Base-by-base conservation (phyloP, 2,113 vertebrate species). In the Microtus pennsylvanicus region DNA sequence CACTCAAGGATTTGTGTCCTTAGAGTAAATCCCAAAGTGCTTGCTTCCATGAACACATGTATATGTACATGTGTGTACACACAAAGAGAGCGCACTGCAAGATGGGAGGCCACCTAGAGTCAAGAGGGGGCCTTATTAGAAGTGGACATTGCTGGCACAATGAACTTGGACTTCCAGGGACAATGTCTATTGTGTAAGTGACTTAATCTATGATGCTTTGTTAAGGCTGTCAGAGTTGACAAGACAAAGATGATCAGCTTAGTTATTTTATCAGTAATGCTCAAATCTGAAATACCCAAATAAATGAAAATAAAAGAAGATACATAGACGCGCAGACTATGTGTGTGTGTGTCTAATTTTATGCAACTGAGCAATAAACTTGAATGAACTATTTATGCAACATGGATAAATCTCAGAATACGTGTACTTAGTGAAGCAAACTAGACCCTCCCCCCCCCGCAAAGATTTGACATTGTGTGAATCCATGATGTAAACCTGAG, bases 281-380 rank as follows among this genome's bases (percentile, higher is more conserved):
- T 52, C n/a, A 75, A 91, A 87, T 50, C 86, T 19, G 52, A 95
- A 91, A 82, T n/a, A 89, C 55, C 35, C 12, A 82, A 86, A 69
- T 87, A 65, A 94, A 86, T 47, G 47, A 55, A 90, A 83, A 33
- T 17, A 82, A 83, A 30, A n/a, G 21, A 42, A 24, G 70, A 35
- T 11, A 52, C 16, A 63, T 45, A 65, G 13, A 65, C 3, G 19
- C 28, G 65, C 16, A 33, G 38, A 19, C 17, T n/a, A n/a, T 82
- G 11, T 45, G n/a, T 81, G 33, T 83, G 50, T 82, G 24, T 28
- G 50, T 22, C 33, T 55, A 81, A 94, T 77, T 33, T 7, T 67
- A 82, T 74, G 88, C n/a, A 78, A 33, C 13, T 35, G 80, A 94
- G 77, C 38, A 95, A 50, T 55, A 78, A 82, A 91, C 94, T 45